These are phyloP conservation scores for Thera britannica DNA, from an alignment of 2,888 invertebrate species.

Conservation along the genomic window DNA sequence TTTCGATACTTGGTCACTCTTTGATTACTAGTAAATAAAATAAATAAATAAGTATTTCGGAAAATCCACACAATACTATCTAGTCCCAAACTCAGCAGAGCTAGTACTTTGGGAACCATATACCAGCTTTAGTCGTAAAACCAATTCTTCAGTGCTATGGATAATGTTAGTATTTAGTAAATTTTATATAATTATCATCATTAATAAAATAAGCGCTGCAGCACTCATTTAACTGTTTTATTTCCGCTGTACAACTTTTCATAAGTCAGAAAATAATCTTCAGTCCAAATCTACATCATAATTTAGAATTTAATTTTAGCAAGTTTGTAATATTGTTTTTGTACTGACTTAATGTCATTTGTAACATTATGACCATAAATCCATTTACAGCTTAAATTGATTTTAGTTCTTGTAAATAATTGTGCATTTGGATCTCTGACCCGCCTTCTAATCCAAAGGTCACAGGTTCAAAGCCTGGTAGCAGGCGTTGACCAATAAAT, in stretches of 20 bases:
- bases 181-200: no score
- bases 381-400: constrained; percentile 25
- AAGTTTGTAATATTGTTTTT: constrained; percentile 19
- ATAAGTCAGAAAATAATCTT: background rate
- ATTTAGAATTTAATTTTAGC: background rate
- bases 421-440: constrained; percentile 12
- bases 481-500: constrained; percentile 6
- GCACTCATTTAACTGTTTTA: no score
- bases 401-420: constrained; percentile 22
- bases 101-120: no score
- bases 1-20: no score
- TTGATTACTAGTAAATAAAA: no score
- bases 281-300: background rate
- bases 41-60: no score
- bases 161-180: no score
- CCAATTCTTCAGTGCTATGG: no score
- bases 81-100: no score
- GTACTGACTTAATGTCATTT: constrained; percentile 15
- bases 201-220: no score
- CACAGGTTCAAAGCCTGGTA: constrained; percentile 32
- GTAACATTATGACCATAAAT: constrained; percentile 20
- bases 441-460: constrained; percentile 26
- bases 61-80: no score
- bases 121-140: no score
- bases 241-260: background rate